Base-by-base conservation (phyloP, 1,140 invertebrate species). In the Muscidifurax raptorellus region DNA sequence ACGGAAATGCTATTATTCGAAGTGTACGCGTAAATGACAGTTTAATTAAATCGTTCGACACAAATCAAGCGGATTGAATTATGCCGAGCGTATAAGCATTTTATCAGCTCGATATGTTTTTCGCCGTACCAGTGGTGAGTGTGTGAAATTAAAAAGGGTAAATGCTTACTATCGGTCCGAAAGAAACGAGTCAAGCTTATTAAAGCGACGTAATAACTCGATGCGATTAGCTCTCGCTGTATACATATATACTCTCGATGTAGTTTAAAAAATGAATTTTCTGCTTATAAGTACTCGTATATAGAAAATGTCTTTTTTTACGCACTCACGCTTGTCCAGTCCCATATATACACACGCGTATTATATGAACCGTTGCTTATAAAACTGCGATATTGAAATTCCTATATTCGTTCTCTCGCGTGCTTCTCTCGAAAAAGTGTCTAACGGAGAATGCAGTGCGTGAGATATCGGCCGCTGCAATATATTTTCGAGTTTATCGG, bases 401-500 rank as follows among this genome's bases (percentile, higher is more conserved):
- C 36, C 36, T 40, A 40, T 40, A 40, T 40, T 40, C 0, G 36
- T 40, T 9, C 36, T 40, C 7, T 40, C 36, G 36, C 7, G 10
- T 9, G 36, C 9, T 40, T 40, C 0, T 64, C 59, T 30, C 28
- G 27, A 32, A 78, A 40, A 78, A 32, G 7, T 18, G n/a, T 78
- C 47, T 18, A n/a, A 25, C n/a, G 27, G 18, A n/a, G 59, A 79
- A 79, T 66, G 59, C 77, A 66, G 76, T 7, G 30, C 27, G 75
- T 40, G 30, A 22, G 3, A 79, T 30, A 28, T n/a, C 44, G 25
- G 1, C 59, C 12, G 22, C 15, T 1, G 52, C 44, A 18, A 7
- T 76, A 1, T 64, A 30, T 77, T 59, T 64, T 64, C n/a, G 9
- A 30, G n/a, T 66, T 69, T 69, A 67, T 80, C 77, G 25, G 22